phyloP scores from a whole-genome alignment of 2,888 invertebrate species.

The Danaus chrysippus region DNA sequence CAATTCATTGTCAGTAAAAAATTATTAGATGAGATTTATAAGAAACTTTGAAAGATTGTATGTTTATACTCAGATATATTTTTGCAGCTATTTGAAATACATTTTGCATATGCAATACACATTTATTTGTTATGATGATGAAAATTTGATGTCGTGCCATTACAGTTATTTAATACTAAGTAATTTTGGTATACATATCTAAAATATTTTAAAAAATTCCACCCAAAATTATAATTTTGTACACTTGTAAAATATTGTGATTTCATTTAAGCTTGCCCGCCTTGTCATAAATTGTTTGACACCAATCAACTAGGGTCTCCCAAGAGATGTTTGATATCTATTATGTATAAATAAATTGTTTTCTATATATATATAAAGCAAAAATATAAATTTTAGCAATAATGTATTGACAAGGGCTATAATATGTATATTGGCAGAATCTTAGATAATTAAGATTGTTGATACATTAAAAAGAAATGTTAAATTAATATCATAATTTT shows the following conservation, averaged over 20 bases:
- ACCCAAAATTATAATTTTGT: too few relatives aligned
- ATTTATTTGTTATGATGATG: too few relatives aligned
- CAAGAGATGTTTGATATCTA: not conserved
- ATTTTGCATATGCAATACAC: not conserved
- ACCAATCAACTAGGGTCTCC: not conserved
- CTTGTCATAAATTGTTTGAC: too few relatives aligned
- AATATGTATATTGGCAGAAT: slow-evolving; percentile 16
- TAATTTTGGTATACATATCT: slow-evolving; percentile 7
- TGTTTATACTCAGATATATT: too few relatives aligned
- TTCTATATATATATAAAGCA: slow-evolving; percentile 7
- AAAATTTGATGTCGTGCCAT: not conserved
- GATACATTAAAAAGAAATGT: slow-evolving; percentile 18
- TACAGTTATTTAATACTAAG: slow-evolving; percentile 4
- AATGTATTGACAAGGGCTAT: slow-evolving; percentile 10
- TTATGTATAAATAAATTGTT: slow-evolving; percentile 7
- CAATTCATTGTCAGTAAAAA: not conserved
- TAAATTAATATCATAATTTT: slow-evolving; percentile 10
- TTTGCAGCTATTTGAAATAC: not conserved
- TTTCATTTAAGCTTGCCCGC: too few relatives aligned
- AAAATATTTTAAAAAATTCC: not conserved
- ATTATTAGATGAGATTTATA: not conserved
- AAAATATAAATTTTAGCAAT: slow-evolving; percentile 13
- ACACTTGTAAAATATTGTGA: too few relatives aligned
- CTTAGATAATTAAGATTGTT: slow-evolving; percentile 9
- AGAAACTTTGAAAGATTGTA: not conserved